A percentile compares a stretch with the other conserved stretches of the same genome.
phyloP scores from a whole-genome alignment of 2,888 invertebrate species.

The Chalcosyrphus nemorum region DNA sequence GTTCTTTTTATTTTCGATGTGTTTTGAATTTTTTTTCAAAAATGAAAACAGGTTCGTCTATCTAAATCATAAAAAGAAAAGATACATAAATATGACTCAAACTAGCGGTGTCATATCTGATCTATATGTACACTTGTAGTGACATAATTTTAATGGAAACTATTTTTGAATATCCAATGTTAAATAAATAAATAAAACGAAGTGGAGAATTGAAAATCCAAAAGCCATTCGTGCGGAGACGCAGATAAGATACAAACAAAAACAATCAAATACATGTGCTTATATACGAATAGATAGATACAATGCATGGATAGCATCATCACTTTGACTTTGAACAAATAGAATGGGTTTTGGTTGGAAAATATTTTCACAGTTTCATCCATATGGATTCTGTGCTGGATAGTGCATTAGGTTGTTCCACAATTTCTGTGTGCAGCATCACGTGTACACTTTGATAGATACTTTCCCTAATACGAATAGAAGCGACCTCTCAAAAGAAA shows the following conservation, averaged over 20 bases:
- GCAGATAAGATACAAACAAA: not conserved
- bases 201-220: slow-evolving; percentile 30
- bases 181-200: slow-evolving; percentile 8
- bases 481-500: not conserved
- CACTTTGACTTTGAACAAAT: slow-evolving; percentile 20
- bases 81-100: not conserved
- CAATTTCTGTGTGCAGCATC: not conserved
- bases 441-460: not conserved
- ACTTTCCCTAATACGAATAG: not conserved
- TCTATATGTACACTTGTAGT: slow-evolving; percentile 27
- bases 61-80: not conserved
- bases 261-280: not conserved
- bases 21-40: not conserved
- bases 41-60: slow-evolving; percentile 1
- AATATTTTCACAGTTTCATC: slow-evolving; percentile 9
- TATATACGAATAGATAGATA: not conserved
- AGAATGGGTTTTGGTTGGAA: slow-evolving; percentile 1
- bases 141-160: slow-evolving; percentile 55
- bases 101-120: slow-evolving; percentile 7
- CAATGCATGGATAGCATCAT: not conserved
- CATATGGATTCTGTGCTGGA: not conserved
- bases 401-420: not conserved
- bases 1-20: not conserved
- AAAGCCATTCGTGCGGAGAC: slow-evolving; percentile 33
- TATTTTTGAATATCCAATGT: slow-evolving; percentile 23